Evolutionary conservation across 2,797 vertebrate species (phyloP).

Genomic region (Anguilla megastoma): DNA sequence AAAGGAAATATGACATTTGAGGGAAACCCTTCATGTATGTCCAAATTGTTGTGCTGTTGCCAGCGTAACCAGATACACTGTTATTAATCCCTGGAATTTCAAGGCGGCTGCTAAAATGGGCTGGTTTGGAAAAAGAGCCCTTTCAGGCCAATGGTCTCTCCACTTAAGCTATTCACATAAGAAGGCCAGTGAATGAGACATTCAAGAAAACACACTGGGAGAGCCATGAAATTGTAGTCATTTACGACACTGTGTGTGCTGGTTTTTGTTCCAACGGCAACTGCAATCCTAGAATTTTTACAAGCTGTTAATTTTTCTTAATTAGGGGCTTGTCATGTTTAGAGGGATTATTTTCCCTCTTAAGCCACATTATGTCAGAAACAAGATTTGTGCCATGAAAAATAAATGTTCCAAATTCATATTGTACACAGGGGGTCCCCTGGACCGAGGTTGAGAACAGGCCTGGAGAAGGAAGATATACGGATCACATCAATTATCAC

Average conservation of each 20-base stretch:
- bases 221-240: background rate
- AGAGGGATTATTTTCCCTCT: too few species aligned
- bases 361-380: too few species aligned
- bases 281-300: too few species aligned
- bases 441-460: background rate
- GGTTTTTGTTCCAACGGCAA: too few species aligned
- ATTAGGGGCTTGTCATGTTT: too few species aligned
- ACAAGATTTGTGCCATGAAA: too few species aligned
- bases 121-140: background rate
- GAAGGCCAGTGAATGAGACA: background rate
- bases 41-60: background rate
- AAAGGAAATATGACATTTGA: background rate
- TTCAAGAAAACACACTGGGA: background rate
- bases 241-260: background rate
- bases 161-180: background rate
- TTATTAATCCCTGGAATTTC: background rate
- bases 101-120: background rate
- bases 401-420: too few species aligned
- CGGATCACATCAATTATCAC: background rate
- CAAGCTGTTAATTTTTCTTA: too few species aligned
- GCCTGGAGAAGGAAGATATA: background rate
- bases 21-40: background rate
- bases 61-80: slow-evolving; percentile 3
- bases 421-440: too few species aligned
- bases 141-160: background rate